Conservation (phyloP, 2,113 vertebrate species). For the Sinocyclocheilus rhinocerous region DNA sequence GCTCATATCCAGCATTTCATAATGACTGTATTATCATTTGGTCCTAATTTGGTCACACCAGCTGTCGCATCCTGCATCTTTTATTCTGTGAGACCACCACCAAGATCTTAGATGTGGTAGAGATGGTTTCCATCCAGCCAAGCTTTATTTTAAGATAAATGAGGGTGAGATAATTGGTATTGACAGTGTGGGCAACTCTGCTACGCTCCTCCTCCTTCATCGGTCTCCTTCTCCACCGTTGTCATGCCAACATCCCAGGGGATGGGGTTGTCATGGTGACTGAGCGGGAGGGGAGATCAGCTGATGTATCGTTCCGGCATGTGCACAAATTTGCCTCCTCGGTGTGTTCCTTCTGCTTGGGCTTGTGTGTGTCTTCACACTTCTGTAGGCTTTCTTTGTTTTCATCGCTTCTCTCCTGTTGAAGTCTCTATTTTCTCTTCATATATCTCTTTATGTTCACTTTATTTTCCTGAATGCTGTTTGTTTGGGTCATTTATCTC, state of each 20-base stretch:
- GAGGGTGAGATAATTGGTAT: constrained; percentile 8
- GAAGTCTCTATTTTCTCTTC: constrained; percentile 18
- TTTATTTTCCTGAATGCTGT: background rate
- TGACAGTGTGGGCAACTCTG: constrained; percentile 36
- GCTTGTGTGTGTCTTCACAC: constrained; percentile 36
- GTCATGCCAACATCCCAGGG: constrained; percentile 81
- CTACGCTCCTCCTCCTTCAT: constrained; percentile 46
- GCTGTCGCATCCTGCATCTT: background rate
- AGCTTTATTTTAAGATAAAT: background rate
- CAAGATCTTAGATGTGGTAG: background rate
- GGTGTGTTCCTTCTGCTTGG: constrained; percentile 48
- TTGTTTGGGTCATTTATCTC: background rate
- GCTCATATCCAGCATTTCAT: constrained; percentile 13
- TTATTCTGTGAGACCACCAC: background rate
- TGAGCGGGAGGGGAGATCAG: constrained; percentile 80
- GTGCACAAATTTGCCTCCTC: constrained; percentile 65
- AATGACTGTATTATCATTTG: background rate
- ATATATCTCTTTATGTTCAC: background rate
- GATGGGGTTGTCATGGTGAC: constrained; percentile 90
- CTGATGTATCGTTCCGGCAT: constrained; percentile 77
- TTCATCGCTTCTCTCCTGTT: background rate
- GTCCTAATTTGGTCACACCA: constrained; percentile 10
- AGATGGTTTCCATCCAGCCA: background rate
- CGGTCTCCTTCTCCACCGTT: constrained; percentile 64
- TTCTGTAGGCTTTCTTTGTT: constrained; percentile 14